Base-by-base conservation (phyloP, 1,140 invertebrate genomes). In the Ditylenchus dipsaci region DNA sequence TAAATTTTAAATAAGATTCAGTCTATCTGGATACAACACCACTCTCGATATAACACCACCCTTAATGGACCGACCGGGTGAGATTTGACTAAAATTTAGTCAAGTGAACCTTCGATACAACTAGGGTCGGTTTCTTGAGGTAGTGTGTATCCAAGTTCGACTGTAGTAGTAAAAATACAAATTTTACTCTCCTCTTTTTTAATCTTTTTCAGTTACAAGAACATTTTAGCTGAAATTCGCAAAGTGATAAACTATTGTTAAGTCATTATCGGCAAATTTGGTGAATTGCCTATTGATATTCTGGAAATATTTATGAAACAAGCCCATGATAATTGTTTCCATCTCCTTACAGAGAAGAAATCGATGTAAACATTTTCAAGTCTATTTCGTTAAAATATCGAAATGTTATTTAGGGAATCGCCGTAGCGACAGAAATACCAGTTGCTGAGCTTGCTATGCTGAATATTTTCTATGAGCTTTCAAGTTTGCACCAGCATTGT, bases 401-500 rank as follows among this genome's bases (percentile, higher is more conserved):
- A 59, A 59, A 11, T 23, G 19, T 19, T 15, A 15, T 59, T 38
- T 38, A 65, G 64, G 68, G 68, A 0, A 69, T 69, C 30, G 67
- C 68, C 19, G 42, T 62, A 43, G 58, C 33, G 27, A 69, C 68
- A 8, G 68, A 67, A 5, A 15, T 69, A 21, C 29, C 42, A 29
- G 49, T 69, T 23, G 68, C 49, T 15, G 68, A 69, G 45, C 57
- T 69, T n/a, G 71, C 68, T 19, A 56, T 69, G 67, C 29, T 69
- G 47, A 69, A 69, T 19, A 53, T 63, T 29, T 69, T 74, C 27
- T 69, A 88, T 76, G 87, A 88, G 79, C 75, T 88, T 26, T 87
- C 87, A 73, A 86, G 86, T 30, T 1, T 88, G 87, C 73, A 88
- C 87, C 0, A 88, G 87, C 8, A 85, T 88, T 45, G 78, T 88